These are phyloP conservation scores for Anhinga anhinga DNA, from an alignment of 2,113 vertebrate genomes.

Conservation along the genomic window DNA sequence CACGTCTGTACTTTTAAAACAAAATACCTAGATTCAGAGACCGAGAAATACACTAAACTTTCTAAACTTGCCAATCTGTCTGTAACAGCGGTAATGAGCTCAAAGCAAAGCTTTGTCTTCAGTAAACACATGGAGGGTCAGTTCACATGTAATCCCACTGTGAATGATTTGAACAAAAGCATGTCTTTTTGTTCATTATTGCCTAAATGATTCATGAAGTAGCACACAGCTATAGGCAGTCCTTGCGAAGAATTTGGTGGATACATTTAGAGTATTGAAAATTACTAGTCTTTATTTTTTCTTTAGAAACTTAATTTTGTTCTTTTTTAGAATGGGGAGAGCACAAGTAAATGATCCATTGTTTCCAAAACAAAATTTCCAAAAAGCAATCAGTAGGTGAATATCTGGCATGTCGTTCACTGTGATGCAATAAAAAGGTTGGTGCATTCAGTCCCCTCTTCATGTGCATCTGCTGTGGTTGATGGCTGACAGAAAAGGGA, in stretches of 20 bases:
- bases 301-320: neutral
- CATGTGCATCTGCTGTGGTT: neutral
- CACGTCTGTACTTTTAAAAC: neutral
- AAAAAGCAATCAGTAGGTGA: neutral
- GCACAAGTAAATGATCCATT: neutral
- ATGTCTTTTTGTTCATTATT: slow-evolving; percentile 11
- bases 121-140: neutral
- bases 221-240: neutral
- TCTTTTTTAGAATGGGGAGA: neutral
- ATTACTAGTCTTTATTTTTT: neutral
- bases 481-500: neutral
- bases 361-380: neutral
- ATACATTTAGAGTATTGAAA: neutral
- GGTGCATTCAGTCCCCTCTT: neutral
- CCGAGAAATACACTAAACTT: neutral
- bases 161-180: slow-evolving; percentile 40
- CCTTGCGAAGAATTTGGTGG: neutral
- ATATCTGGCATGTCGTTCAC: neutral
- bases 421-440: neutral
- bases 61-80: neutral
- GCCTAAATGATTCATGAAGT: neutral
- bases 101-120: slow-evolving; percentile 35
- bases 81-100: slow-evolving; percentile 2
- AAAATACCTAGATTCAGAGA: neutral
- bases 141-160: neutral